phyloP scores from a whole-genome alignment of 2,797 vertebrate species.

The Chaunax sp. region DNA sequence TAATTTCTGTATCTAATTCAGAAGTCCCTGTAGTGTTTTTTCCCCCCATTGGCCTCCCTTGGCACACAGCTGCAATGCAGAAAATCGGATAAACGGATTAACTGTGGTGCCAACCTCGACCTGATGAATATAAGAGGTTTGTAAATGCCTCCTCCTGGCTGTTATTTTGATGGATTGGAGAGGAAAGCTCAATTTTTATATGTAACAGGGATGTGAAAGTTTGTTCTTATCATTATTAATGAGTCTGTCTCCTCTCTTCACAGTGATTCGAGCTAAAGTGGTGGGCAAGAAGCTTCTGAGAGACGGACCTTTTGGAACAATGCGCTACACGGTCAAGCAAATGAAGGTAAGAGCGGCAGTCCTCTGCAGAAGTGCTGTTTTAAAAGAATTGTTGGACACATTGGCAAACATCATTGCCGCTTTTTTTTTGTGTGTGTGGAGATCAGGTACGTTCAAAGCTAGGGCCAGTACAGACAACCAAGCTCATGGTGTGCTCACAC shows the following conservation, averaged over 20 bases:
- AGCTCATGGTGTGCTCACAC: too few species aligned
- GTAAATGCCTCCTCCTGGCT: conserved; percentile 56
- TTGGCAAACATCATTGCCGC: too few species aligned
- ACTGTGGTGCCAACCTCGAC: conserved; percentile 49
- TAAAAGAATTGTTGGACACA: too few species aligned
- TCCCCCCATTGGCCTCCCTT: conserved; percentile 27
- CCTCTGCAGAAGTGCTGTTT: background rate
- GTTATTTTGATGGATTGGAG: conserved; percentile 27
- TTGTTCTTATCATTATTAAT: conserved; percentile 36
- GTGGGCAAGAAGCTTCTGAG: conserved; percentile 96
- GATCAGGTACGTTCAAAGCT: background rate
- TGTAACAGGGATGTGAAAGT: conserved; percentile 27
- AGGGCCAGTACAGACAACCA: too few species aligned
- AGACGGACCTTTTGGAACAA: conserved; percentile 93
- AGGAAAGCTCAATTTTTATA: conserved; percentile 22
- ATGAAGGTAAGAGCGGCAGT: conserved; percentile 88
- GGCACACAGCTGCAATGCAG: conserved; percentile 61
- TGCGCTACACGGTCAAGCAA: conserved; percentile 97
- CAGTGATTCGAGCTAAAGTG: conserved; percentile 98
- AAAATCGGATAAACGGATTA: conserved; percentile 75
- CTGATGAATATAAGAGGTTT: conserved; percentile 37
- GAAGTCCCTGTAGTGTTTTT: conserved; percentile 21
- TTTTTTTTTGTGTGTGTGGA: too few species aligned
- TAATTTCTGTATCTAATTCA: conserved; percentile 47
- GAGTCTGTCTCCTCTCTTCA: conserved; percentile 40